Base-by-base conservation (phyloP, 2,113 vertebrate genomes). In the Gymnorhina tibicen region DNA sequence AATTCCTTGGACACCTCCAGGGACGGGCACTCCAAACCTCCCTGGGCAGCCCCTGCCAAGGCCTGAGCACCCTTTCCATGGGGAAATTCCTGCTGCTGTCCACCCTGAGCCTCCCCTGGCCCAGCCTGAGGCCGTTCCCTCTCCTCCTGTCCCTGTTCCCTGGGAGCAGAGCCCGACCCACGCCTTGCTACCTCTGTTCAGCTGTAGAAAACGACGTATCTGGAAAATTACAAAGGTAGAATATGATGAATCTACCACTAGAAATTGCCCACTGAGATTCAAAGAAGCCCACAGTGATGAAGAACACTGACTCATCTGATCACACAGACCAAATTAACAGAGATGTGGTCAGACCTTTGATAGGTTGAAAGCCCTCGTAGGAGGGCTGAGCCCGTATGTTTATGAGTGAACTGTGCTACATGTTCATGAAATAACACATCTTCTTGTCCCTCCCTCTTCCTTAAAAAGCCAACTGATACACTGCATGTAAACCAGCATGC, bases 151-250 rank as follows among this genome's bases (percentile, higher is more conserved):
- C 39, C 6, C 47, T 60, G 28, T 28, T 33, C 11, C 41, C 39
- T 19, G 22, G 13, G 15, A 52, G 27, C 4, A 33, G 5, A 27
- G 33, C 55, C 55, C 0, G 0, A 27, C 2, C 4, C 17, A 4
- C 32, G 6, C 26, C 22, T 11, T 14, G 22, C 10, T 42, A 1
- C 2, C 22, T 53, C 28, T 16, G 7, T 4, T 3, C 27, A 13
- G 21, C 3, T 19, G 37, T 5, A 23, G 33, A 33, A 59, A 68
- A 44, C 0, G 0, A 39, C 9, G 14, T 8, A 47, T 13, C 8
- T 32, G 9, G 42, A 41, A 41, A 62, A 21, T 6, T 4, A 27
- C 21, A 21, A 27, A 46, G 20, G 10, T 13, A 24, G 19, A 15
- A 46, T 9, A 5, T n/a, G 39, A 33, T 16, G 7, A 68, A 56